Evolutionary conservation across 2,797 vertebrate species (phyloP), one percentile per base, ranked within the genome.

Genomic region (Danio albolineatus): DNA sequence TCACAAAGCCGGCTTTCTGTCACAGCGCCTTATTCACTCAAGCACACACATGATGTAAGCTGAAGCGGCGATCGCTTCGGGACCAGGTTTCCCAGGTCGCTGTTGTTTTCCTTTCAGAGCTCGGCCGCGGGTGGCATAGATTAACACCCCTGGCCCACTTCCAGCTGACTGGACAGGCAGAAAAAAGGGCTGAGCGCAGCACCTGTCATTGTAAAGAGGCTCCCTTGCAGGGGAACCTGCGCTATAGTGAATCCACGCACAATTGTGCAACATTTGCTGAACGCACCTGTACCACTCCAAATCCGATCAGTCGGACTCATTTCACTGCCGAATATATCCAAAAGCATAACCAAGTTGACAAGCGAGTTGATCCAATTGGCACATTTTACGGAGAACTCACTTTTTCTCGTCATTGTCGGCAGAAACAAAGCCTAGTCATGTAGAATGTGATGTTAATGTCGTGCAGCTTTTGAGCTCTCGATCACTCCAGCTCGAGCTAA

Each of bases 401-500:
- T 65, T 53, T 16, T 72, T n/a, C 28, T 60, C 74, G 19, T 73
- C 69, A 28, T 28, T 28, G 3, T 60, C 17, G 67, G 57, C 41
- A 67, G 61, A 76, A 62, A 51, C 46, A 54, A 69, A 78, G 77
- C 76, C 67, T 61, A 53, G 51, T 56, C 48, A 56, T 73, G 67
- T 44, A 62, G 54, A 64, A 73, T 21, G 59, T 77, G 67, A 38
- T 65, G 59, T 56, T 65, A 28, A 21, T 16, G 14, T 57, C 44
- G 49, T 12, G 16, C 36, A 38, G 59, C 76, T 54, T 66, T 74
- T 73, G 14, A 69, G 64, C 53, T 12, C 38, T 38, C 19, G n/a
- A 78, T 82, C 82, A 80, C 81, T 73, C 71, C 73, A 17, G 70
- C 64, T 82, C 69, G 46, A 83, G 86, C 82, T 86, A 86, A 88